These are phyloP conservation scores for Megaceryle maxima DNA, from an alignment of 2,113 vertebrate genomes.

Conservation along the genomic window DNA sequence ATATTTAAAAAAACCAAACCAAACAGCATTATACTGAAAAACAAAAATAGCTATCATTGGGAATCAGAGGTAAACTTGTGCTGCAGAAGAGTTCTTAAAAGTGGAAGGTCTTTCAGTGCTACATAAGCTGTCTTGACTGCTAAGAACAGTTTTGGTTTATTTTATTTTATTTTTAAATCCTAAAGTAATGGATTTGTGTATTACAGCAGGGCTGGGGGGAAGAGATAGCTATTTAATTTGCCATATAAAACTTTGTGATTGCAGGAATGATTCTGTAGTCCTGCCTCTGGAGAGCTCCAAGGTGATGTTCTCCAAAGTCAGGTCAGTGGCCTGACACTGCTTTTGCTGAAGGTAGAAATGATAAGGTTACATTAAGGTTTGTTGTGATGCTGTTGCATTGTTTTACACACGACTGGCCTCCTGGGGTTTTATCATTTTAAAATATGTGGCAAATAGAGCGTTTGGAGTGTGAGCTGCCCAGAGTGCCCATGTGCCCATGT, in stretches of 20 bases:
- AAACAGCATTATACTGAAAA: background rate
- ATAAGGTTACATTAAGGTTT: background rate
- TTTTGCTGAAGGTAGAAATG: background rate
- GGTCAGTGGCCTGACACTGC: background rate
- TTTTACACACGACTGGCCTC: background rate
- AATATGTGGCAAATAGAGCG: rapidly evolving
- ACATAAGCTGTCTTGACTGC: background rate
- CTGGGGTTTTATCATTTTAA: background rate
- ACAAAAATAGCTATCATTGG: background rate
- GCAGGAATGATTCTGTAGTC: background rate
- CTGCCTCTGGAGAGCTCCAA: background rate
- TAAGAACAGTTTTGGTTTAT: background rate
- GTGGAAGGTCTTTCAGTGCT: background rate
- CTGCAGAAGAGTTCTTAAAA: background rate
- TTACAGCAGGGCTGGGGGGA: rapidly evolving
- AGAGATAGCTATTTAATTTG: background rate
- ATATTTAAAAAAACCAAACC: background rate
- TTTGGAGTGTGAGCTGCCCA: background rate
- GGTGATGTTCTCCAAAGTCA: background rate
- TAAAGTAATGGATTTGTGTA: background rate
- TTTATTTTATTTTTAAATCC: background rate
- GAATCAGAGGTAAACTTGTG: background rate
- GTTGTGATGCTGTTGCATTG: background rate
- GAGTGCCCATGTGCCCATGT: background rate
- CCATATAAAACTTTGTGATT: background rate